Base-by-base conservation (phyloP, 2,888 invertebrate genomes). In the Cremastinae sp. region DNA sequence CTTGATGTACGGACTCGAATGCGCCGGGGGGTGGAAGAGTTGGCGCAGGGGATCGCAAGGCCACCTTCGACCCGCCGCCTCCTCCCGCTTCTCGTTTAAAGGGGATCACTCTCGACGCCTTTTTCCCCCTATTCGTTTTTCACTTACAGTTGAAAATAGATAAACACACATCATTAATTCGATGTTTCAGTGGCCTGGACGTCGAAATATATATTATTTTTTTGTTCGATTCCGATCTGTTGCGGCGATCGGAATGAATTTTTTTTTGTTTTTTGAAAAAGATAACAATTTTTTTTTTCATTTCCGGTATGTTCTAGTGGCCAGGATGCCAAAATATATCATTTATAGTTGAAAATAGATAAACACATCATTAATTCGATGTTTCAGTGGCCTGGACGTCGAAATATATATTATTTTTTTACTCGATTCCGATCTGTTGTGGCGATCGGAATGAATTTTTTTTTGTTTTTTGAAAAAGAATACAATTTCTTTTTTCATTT, bases 21-120 rank as follows among this genome's bases (percentile, higher is more conserved):
- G 59, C 61, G 65, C 45, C 39, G 45, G 39, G n/a, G 89, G 88
- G 86, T 86, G 89, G 82, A 84, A 85, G 85, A 85, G 82, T 84
- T 85, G 83, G 87, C 84, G 87, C 87, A 88, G 90, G 90, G 80
- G 82, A 90, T 91, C 83, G 90, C 83, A 83, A 83, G 89, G 74
- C 81, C 78, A 90, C 90, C 75, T 79, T 81, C 82, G 80, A 75
- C 74, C 76, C 53, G 75, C 79, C 28, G 78, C 56, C 66, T 74
- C 72, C 73, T 69, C 75, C 75, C 41, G 65, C 55, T 58, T 69
- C 43, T 58, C 58, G 56, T 49, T 81, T 83, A 82, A 82, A 83
- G 83, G 70, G 81, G 82, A 82, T 65, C 80, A 74, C 74, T 74
- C 76, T 74, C 74, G 68, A 82, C 78, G 71, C 59, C 47, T 39